These are phyloP conservation scores for Panulirus ornatus DNA, from an alignment of 1,140 invertebrate species.

Conservation along the genomic window DNA sequence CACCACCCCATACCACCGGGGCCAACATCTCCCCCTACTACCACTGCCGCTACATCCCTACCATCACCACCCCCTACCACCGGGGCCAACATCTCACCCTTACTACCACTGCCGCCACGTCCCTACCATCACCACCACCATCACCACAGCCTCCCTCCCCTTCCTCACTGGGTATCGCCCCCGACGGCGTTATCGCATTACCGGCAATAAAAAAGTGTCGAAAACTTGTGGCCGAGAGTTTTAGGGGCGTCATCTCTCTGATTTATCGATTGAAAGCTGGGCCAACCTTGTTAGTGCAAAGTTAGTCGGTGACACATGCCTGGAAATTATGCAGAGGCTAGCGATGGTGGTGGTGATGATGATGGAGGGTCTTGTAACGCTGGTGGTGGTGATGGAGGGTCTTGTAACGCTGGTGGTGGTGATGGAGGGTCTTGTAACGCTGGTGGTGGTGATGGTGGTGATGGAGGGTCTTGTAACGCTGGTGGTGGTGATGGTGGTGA, in stretches of 20 bases:
- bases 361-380: not conserved
- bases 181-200: conserved; percentile 31
- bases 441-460: not conserved
- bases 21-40: not conserved
- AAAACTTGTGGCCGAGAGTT: conserved; percentile 19
- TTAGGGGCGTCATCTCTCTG: conserved; percentile 49
- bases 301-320: conserved; percentile 55
- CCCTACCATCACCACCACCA: not conserved
- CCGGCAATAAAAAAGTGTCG: conserved; percentile 43
- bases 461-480: not conserved
- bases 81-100: not conserved
- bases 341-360: not conserved
- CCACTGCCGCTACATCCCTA: too few relatives aligned
- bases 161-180: not conserved
- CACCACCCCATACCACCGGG: too few relatives aligned
- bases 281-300: conserved; percentile 47
- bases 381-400: too few relatives aligned
- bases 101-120: not conserved
- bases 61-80: not conserved
- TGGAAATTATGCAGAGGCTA: conserved; percentile 44
- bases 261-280: conserved; percentile 56
- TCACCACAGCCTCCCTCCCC: not conserved
- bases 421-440: too few relatives aligned
- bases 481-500: not conserved
- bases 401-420: too few relatives aligned